Percentiles rank a stretch among this genome's conserved stretches.
phyloP scores from a whole-genome alignment of 1,140 invertebrate species.

The Chionoecetes opilio region DNA sequence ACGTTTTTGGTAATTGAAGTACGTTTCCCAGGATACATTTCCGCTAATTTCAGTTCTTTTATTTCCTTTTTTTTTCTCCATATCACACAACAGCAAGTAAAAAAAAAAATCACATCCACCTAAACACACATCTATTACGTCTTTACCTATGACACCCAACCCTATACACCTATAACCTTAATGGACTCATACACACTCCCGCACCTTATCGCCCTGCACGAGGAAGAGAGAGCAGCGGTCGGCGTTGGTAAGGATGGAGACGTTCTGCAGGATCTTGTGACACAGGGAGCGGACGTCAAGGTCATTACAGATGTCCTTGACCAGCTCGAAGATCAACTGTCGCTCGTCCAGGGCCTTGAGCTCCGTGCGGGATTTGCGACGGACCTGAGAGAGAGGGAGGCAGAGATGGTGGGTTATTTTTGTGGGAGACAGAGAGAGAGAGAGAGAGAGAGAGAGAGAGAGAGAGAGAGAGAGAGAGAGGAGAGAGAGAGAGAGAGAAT shows the following conservation, averaged over 20 bases:
- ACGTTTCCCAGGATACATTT: too few relatives aligned
- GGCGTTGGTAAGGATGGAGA: constrained; percentile 94
- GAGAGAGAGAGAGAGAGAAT: too few relatives aligned
- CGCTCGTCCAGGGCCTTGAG: constrained; percentile 95
- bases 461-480: too few relatives aligned
- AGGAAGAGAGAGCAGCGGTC: constrained; percentile 97
- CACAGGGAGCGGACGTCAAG: constrained; percentile 96
- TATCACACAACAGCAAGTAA: too few relatives aligned
- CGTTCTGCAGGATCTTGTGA: constrained; percentile 98
- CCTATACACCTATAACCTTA: neutral
- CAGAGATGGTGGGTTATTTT: neutral
- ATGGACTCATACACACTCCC: neutral
- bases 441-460: too few relatives aligned
- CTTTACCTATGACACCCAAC: too few relatives aligned
- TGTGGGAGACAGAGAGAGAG: too few relatives aligned
- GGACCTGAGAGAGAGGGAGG: constrained; percentile 84
- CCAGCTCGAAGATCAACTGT: constrained; percentile 97
- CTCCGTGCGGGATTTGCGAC: constrained; percentile 91
- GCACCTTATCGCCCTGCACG: constrained; percentile 88
- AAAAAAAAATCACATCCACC: too few relatives aligned
- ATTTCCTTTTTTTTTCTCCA: too few relatives aligned
- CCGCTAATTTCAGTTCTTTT: too few relatives aligned
- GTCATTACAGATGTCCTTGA: constrained; percentile 98
- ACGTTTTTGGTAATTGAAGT: too few relatives aligned
- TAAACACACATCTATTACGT: too few relatives aligned